Evolutionary conservation across 2,113 vertebrate genomes (phyloP).

Genomic region (Erpornis zantholeuca): DNA sequence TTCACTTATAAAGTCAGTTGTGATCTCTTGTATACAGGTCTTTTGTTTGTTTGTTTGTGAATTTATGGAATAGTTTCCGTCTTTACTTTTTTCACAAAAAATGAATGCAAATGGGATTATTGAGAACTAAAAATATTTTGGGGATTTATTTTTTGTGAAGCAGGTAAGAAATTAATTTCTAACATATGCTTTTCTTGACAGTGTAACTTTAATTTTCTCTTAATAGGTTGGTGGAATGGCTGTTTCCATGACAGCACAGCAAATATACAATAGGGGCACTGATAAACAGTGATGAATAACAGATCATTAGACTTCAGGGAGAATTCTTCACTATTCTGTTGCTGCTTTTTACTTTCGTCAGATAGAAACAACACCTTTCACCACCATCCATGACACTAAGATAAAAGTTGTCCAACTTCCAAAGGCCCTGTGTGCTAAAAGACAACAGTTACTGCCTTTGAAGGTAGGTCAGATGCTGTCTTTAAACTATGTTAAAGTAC

Average conservation of each 20-base stretch:
- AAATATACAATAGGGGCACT: background rate
- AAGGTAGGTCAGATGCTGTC: background rate
- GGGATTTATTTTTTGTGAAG: background rate
- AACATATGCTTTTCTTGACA: background rate
- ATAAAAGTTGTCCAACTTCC: background rate
- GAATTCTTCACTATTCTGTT: background rate
- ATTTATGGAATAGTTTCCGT: background rate
- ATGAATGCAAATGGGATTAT: background rate
- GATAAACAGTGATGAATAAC: background rate
- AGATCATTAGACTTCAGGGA: background rate
- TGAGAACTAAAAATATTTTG: background rate
- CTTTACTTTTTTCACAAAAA: background rate
- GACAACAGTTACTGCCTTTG: background rate
- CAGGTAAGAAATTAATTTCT: slow-evolving; percentile 6
- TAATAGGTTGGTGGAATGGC: background rate
- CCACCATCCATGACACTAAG: background rate
- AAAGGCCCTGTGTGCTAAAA: background rate
- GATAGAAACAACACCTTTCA: background rate
- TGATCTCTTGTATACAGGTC: too few species aligned
- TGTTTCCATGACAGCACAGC: slow-evolving; percentile 35
- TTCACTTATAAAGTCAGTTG: background rate
- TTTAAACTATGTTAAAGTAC: slow-evolving; percentile 15
- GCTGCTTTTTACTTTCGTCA: background rate
- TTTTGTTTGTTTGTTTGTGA: background rate
- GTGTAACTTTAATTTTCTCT: background rate